phyloP scores from a whole-genome alignment of 2,888 invertebrate genomes.

The Parnassius mnemosyne region DNA sequence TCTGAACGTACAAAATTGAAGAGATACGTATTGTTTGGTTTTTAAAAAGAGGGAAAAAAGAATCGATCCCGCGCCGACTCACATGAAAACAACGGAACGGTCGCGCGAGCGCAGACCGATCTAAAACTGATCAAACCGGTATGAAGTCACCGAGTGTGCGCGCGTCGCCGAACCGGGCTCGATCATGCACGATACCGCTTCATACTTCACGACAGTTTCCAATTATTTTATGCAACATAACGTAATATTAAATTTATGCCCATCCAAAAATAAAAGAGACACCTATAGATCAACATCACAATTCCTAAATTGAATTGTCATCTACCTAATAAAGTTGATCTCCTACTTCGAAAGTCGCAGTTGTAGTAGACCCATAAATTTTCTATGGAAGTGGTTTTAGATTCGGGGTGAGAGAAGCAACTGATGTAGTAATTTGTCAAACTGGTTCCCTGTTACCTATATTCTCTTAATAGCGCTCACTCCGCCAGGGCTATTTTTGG shows the following conservation, averaged over 20 bases:
- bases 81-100: conserved; percentile 42
- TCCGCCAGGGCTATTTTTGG: background rate
- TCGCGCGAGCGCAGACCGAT: conserved; percentile 63
- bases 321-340: background rate
- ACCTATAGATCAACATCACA: no score
- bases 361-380: no score
- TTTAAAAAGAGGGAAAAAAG: conserved; percentile 36
- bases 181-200: conserved; percentile 41
- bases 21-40: conserved; percentile 32
- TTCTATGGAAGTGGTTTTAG: background rate
- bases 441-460: conserved; percentile 1
- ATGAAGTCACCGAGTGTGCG: conserved; percentile 54
- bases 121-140: conserved; percentile 76
- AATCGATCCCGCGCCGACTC: conserved; percentile 49
- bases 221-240: conserved; percentile 28
- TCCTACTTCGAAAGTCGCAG: no score
- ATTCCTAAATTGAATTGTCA: no score
- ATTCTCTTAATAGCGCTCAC: background rate
- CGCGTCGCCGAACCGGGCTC: conserved; percentile 50
- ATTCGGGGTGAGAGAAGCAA: background rate
- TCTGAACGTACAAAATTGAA: conserved; percentile 19
- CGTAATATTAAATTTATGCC: conserved; percentile 3
- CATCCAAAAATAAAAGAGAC: conserved; percentile 3
- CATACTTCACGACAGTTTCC: conserved; percentile 39
- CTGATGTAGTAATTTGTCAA: conserved; percentile 3